Evolutionary conservation across 2,888 invertebrate species (phyloP).

Genomic region (Epinotia brunnichana): DNA sequence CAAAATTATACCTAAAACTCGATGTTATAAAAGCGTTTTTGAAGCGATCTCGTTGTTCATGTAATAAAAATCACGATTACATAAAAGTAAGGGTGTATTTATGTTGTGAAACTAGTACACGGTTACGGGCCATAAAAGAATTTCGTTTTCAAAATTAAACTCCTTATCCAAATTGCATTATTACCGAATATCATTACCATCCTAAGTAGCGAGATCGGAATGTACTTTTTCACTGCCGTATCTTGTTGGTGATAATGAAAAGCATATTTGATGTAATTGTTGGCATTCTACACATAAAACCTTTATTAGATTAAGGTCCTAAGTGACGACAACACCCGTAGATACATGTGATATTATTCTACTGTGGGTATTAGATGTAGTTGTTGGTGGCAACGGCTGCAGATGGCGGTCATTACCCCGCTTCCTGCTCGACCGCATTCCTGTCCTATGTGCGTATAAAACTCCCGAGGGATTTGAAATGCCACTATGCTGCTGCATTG

Average conservation of each 20-base stretch:
- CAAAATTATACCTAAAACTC: not conserved
- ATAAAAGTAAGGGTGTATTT: constrained; percentile 24
- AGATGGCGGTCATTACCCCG: constrained; percentile 54
- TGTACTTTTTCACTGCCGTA: constrained; percentile 11
- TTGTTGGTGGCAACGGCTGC: constrained; percentile 39
- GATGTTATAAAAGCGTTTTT: not conserved
- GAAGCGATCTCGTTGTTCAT: not conserved
- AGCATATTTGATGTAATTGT: constrained; percentile 21
- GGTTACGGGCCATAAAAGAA: constrained; percentile 11
- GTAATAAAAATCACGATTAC: constrained; percentile 22
- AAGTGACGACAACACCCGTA: not conserved
- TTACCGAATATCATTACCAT: constrained; percentile 26
- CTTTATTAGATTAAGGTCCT: not conserved
- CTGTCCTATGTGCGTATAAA: constrained; percentile 48
- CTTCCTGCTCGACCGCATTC: constrained; percentile 75
- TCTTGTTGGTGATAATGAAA: constrained; percentile 16
- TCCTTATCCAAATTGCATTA: constrained; percentile 24
- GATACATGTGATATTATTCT: constrained; percentile 7
- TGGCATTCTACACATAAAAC: constrained; percentile 28
- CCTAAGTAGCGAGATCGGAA: not conserved
- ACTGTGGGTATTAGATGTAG: constrained; percentile 7
- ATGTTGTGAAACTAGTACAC: constrained; percentile 22
- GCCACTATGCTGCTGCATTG: constrained; percentile 22
- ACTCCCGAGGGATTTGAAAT: constrained; percentile 41
- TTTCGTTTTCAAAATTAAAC: constrained; percentile 3